phyloP scores from a whole-genome alignment of 2,797 vertebrate genomes.

The Acridotheres tristis region DNA sequence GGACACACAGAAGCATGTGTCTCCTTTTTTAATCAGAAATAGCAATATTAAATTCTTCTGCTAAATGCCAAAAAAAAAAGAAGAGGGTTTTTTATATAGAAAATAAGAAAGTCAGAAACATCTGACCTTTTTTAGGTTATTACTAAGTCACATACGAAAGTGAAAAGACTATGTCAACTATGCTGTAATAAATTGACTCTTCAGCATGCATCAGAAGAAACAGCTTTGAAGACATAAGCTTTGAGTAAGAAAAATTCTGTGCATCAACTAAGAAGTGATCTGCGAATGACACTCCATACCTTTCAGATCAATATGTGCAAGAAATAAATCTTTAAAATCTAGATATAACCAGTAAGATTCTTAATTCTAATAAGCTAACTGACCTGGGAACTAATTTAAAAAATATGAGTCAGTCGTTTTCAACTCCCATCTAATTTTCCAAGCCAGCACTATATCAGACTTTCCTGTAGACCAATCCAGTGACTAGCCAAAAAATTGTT shows the following conservation, averaged over 20 bases:
- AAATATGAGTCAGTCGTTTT: neutral
- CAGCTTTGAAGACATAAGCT: neutral
- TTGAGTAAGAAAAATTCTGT: neutral
- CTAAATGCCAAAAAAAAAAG: neutral
- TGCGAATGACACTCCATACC: neutral
- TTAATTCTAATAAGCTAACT: neutral
- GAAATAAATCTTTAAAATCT: neutral
- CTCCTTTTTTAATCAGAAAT: neutral
- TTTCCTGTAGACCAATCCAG: neutral
- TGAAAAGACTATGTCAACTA: neutral
- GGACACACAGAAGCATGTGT: neutral
- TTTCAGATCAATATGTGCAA: neutral
- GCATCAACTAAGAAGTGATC: neutral
- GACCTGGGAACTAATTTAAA: neutral
- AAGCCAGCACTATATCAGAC: neutral
- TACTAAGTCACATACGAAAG: neutral
- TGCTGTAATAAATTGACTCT: neutral
- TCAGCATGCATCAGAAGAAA: neutral
- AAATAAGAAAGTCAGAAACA: neutral
- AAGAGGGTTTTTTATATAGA: neutral
- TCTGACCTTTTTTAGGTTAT: neutral
- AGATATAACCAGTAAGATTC: neutral
- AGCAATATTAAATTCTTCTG: neutral
- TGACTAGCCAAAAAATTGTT: neutral
- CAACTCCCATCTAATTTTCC: neutral